Conservation (phyloP, 2,888 invertebrate species). For the Argyra leucocephala region DNA sequence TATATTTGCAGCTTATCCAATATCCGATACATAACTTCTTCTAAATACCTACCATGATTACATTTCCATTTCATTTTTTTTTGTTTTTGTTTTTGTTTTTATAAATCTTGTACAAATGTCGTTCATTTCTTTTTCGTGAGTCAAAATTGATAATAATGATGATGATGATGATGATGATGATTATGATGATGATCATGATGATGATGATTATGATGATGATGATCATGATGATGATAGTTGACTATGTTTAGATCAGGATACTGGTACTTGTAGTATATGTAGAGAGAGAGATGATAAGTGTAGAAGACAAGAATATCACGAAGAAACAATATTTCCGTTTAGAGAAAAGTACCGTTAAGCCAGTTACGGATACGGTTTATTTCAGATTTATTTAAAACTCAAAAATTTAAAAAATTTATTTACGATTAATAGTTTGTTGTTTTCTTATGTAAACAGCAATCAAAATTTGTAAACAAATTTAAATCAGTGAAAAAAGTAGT, state of each 20-base stretch:
- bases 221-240: too few species aligned
- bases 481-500: too few species aligned
- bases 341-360: too few species aligned
- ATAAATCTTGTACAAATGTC: not conserved
- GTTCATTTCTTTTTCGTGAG: not conserved
- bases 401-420: too few species aligned
- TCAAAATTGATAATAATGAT: not conserved
- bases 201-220: not conserved
- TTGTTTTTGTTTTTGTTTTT: not conserved
- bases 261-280: not conserved
- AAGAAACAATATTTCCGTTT: too few species aligned
- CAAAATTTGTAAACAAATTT: too few species aligned
- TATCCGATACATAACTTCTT: conserved; percentile 2
- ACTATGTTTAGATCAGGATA: not conserved
- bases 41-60: not conserved
- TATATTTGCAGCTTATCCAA: conserved; percentile 1
- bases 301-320: too few species aligned
- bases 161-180: not conserved
- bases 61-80: not conserved
- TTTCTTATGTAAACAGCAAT: too few species aligned
- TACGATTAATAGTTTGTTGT: too few species aligned
- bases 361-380: too few species aligned
- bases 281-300: too few species aligned
- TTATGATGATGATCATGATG: not conserved
- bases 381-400: too few species aligned